phyloP scores from a whole-genome alignment of 2,113 vertebrate genomes.

The Centropristis striata region DNA sequence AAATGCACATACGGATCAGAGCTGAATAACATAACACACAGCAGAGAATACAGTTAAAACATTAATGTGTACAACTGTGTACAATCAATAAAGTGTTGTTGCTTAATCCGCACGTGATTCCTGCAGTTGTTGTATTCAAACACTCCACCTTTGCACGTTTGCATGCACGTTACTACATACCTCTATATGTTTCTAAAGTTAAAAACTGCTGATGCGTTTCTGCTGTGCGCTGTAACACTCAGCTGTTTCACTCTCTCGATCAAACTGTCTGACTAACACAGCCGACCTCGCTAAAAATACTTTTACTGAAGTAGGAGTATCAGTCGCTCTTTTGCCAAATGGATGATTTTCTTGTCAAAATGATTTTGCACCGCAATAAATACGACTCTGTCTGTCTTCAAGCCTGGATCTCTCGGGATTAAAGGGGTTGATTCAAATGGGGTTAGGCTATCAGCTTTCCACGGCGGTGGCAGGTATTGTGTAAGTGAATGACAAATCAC shows the following conservation, averaged over 20 bases:
- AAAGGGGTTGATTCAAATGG: slow-evolving; percentile 48
- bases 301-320: background rate
- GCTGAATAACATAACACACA: background rate
- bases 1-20: background rate
- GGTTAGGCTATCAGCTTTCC: slow-evolving; percentile 25
- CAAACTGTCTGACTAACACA: background rate
- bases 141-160: background rate
- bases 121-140: background rate
- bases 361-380: slow-evolving; percentile 24
- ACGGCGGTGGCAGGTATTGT: slow-evolving; percentile 24
- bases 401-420: slow-evolving; percentile 27
- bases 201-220: background rate
- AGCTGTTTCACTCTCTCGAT: slow-evolving; percentile 1
- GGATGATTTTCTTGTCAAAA: slow-evolving; percentile 53
- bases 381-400: slow-evolving; percentile 11
- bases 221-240: background rate
- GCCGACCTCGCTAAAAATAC: slow-evolving; percentile 1
- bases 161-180: background rate
- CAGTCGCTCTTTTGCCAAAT: slow-evolving; percentile 21
- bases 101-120: background rate
- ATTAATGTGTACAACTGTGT: background rate
- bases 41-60: background rate
- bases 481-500: slow-evolving; percentile 19
- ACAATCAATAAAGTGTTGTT: background rate
- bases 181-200: background rate